phyloP scores from a whole-genome alignment of 2,113 vertebrate species.

The Callipepla californica region DNA sequence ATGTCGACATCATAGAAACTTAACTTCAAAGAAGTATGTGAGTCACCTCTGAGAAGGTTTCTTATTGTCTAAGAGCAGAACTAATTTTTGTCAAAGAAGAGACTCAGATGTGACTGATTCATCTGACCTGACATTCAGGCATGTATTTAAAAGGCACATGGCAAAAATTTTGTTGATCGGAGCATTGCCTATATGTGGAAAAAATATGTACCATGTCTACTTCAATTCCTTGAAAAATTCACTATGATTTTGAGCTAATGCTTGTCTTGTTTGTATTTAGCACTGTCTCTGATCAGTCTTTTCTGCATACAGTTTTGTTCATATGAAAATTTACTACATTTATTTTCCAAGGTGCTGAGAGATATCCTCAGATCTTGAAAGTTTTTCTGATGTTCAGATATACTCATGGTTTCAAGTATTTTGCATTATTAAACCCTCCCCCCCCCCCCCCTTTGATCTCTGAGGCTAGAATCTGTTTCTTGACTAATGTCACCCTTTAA shows the following conservation, averaged over 20 bases:
- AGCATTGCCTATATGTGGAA: constrained; percentile 31
- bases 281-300: not conserved
- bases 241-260: not conserved
- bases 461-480: not conserved
- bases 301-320: not conserved
- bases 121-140: constrained; percentile 54
- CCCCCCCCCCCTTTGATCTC: not conserved
- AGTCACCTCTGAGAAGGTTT: constrained; percentile 20
- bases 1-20: not conserved
- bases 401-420: not conserved
- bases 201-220: not conserved
- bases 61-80: not conserved
- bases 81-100: not conserved
- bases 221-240: not conserved
- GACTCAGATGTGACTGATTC: constrained; percentile 43
- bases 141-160: constrained; percentile 20
- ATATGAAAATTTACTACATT: not conserved
- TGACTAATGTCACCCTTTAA: not conserved
- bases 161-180: not conserved
- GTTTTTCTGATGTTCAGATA: not conserved
- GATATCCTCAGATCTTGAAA: not conserved
- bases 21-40: not conserved
- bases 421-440: not conserved
- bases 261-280: not conserved
- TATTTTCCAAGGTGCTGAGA: not conserved